A percentile compares a stretch with the other conserved stretches of the same genome.
Evolutionary conservation across 2,888 invertebrate species (phyloP).

Genomic region (Gymnosoma rotundatum): DNA sequence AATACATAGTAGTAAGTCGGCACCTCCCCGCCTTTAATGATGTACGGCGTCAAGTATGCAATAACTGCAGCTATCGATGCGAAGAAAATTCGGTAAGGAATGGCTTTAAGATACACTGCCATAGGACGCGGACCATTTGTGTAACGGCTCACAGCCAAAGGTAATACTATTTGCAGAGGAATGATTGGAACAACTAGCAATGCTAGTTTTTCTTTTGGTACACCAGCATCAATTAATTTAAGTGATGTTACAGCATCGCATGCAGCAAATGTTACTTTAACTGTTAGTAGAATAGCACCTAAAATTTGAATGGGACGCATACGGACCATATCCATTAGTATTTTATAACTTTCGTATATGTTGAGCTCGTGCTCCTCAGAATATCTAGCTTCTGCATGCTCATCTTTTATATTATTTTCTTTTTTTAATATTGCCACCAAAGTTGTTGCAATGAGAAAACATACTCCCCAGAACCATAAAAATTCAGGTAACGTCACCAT

Average conservation of each 20-base stretch:
- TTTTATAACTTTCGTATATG: constrained; percentile 89
- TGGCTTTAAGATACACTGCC: constrained; percentile 93
- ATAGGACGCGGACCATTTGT: constrained; percentile 95
- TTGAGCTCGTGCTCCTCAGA: constrained; percentile 81
- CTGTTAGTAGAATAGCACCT: constrained; percentile 91
- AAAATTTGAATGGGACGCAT: constrained; percentile 91
- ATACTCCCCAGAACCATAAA: constrained; percentile 96
- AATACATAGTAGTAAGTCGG: constrained; percentile 90
- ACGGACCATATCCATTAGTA: constrained; percentile 91
- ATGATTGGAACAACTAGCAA: constrained; percentile 96
- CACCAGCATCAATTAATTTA: constrained; percentile 97
- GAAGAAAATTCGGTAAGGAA: constrained; percentile 93
- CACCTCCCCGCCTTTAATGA: constrained; percentile 84
- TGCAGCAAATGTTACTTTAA: constrained; percentile 97
- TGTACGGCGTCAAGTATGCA: constrained; percentile 92
- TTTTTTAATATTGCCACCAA: constrained; percentile 93
- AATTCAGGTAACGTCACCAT: constrained; percentile 90
- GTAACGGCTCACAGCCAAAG: constrained; percentile 88
- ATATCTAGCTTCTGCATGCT: constrained; percentile 76
- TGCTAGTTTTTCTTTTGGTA: constrained; percentile 97
- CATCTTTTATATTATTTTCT: constrained; percentile 85
- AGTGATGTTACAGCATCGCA: constrained; percentile 97
- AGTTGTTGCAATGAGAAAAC: constrained; percentile 95
- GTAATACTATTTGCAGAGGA: constrained; percentile 96
- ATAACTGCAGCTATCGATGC: constrained; percentile 92